Base-by-base conservation (phyloP, 2,888 invertebrate genomes). In the Ptilodon capucinus region DNA sequence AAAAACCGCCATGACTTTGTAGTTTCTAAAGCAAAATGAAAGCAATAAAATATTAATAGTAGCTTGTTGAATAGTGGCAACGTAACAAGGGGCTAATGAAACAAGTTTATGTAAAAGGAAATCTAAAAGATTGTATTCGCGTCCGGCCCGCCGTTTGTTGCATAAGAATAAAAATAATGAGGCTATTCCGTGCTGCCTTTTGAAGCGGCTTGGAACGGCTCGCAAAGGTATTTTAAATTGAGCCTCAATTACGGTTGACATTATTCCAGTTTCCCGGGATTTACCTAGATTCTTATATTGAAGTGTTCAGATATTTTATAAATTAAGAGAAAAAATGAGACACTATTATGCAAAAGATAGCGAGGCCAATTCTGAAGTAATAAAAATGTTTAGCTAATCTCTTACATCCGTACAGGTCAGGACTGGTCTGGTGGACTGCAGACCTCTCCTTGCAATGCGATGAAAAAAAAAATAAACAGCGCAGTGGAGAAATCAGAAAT, bases 141-240 rank as follows among this genome's bases (percentile, higher is more conserved):
- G 47, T 51, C 51, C 51, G 56, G 30, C 21, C 40, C 43, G 34
- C 16, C 36, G 44, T 47, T 60, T 63, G 46, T 44, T 60, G 56
- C 64, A 63, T 48, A 46, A 47, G 47, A 49, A 49, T 63, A 44
- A 54, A n/a, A 54, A 59, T 60, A 63, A 60, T 63, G 60, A 60
- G 45, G 64, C 51, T 48, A 63, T 64, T 60, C 60, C 56, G 51
- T 44, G 45, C 30, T 47, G 40, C 43, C 47, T 60, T 63, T 51
- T 54, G 46, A 59, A 55, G 43, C 51, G 51, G 36, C 44, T 41
- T n/a, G 36, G 25, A 35, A 51, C 46, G 48, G 42, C 21, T 39
- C 32, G 45, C 53, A 53, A 50, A 44, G 39, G 46, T 32, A 59
- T 54, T 55, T 59, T 46, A 63, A 59, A 60, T 45, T 49, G 46